Evolutionary conservation across 2,888 invertebrate species (phyloP).

Genomic region (Pandemis cinnamomeana): DNA sequence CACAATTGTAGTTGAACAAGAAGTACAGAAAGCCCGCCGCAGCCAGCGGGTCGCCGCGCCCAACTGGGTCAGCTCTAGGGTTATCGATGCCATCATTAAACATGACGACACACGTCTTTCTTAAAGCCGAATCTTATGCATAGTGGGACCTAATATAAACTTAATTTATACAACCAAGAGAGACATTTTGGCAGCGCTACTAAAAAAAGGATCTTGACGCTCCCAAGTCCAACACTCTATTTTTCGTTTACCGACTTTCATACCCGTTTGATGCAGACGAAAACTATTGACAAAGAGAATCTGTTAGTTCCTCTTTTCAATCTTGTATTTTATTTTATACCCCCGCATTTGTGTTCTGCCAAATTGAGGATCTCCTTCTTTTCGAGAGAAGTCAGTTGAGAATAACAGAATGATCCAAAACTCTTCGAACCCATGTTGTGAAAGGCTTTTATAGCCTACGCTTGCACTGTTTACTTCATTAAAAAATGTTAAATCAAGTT

Average conservation of each 20-base stretch:
- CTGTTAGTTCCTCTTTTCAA: no score
- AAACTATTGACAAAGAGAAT: no score
- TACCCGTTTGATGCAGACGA: no score
- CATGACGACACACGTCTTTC: conserved; percentile 21
- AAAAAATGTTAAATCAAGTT: not conserved
- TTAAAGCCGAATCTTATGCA: conserved; percentile 1
- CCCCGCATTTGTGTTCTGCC: no score
- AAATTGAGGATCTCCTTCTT: no score
- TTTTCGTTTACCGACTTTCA: not conserved
- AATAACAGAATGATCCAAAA: no score
- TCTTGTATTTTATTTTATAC: no score
- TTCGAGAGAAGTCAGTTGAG: no score
- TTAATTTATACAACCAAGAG: no score
- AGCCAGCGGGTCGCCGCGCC: conserved; percentile 26
- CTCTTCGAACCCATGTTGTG: not conserved
- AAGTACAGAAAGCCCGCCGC: conserved; percentile 26
- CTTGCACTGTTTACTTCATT: not conserved
- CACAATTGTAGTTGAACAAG: conserved; percentile 36
- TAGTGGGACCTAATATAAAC: not conserved
- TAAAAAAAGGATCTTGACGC: no score
- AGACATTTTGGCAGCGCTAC: no score
- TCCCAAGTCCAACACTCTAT: no score
- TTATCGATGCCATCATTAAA: conserved; percentile 22
- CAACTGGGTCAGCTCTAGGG: conserved; percentile 29
- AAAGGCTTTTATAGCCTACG: not conserved